Conservation (phyloP, 2,888 invertebrate genomes). For the Metopia argyrocephala region DNA sequence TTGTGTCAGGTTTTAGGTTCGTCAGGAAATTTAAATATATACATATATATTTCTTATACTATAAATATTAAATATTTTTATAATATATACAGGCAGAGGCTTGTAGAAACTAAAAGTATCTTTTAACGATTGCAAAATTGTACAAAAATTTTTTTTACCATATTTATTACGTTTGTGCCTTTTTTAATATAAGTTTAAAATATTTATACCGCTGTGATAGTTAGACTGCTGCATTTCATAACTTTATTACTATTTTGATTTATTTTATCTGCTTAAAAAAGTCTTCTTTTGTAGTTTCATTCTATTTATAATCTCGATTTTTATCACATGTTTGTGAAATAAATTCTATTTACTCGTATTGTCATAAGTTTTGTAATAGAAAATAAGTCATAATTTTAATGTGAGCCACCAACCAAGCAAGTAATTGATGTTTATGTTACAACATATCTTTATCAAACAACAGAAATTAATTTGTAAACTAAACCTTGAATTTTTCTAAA, state of each 20-base stretch:
- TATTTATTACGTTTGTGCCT: background rate
- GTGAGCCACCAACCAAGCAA: background rate
- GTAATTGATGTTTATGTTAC: slow-evolving; percentile 8
- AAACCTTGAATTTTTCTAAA: slow-evolving; percentile 28
- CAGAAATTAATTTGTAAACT: slow-evolving; percentile 2
- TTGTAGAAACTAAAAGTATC: no score
- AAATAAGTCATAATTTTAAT: background rate
- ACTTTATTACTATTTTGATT: background rate
- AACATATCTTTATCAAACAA: slow-evolving; percentile 19
- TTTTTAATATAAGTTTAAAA: background rate
- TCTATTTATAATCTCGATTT: background rate
- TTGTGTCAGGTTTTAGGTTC: no score
- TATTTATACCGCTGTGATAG: slow-evolving; percentile 4
- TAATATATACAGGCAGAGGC: no score
- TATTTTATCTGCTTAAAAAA: background rate
- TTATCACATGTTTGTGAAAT: background rate
- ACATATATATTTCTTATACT: no score
- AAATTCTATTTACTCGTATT: background rate
- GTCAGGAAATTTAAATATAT: no score
- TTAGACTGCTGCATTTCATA: slow-evolving; percentile 1
- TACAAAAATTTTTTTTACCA: no score
- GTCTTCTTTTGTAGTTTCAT: background rate
- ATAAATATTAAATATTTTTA: no score
- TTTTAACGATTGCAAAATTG: no score
- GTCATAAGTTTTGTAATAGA: background rate